These are phyloP conservation scores for Liparis tanakae DNA, from an alignment of 2,797 vertebrate genomes.

Conservation along the genomic window DNA sequence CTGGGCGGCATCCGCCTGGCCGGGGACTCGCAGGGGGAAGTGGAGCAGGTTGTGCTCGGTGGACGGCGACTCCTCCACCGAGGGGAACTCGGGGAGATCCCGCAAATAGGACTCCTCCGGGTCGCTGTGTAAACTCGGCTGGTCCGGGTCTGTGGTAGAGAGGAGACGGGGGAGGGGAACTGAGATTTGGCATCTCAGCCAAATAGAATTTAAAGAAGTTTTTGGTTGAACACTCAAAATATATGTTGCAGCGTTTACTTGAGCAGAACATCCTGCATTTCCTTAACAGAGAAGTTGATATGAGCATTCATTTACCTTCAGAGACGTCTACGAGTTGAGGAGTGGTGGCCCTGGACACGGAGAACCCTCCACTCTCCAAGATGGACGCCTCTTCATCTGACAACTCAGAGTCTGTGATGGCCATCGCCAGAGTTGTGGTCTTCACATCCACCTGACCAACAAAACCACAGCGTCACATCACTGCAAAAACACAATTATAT, in stretches of 20 bases:
- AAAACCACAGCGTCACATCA: neutral
- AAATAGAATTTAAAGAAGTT: neutral
- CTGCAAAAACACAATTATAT: neutral
- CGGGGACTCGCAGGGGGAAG: slow-evolving; percentile 63
- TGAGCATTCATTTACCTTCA: slow-evolving; percentile 85
- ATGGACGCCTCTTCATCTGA: slow-evolving; percentile 98
- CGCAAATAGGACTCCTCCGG: slow-evolving; percentile 89
- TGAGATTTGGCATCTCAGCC: neutral
- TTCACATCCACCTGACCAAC: slow-evolving; percentile 92
- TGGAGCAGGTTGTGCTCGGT: slow-evolving; percentile 81
- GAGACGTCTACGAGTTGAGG: slow-evolving; percentile 94
- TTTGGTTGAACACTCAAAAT: neutral
- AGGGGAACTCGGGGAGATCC: slow-evolving; percentile 89
- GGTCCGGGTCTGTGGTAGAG: slow-evolving; percentile 89
- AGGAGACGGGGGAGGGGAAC: neutral
- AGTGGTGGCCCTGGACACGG: slow-evolving; percentile 96
- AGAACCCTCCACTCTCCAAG: slow-evolving; percentile 96
- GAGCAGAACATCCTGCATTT: no score
- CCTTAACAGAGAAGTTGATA: neutral
- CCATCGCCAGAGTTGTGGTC: slow-evolving; percentile 95
- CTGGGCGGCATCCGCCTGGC: slow-evolving; percentile 32
- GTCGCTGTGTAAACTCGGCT: slow-evolving; percentile 92
- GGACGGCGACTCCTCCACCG: slow-evolving; percentile 86
- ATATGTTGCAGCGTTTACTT: neutral
- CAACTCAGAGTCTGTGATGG: slow-evolving; percentile 97